phyloP scores from a whole-genome alignment of 2,797 vertebrate genomes.

The Etheostoma nigrum region DNA sequence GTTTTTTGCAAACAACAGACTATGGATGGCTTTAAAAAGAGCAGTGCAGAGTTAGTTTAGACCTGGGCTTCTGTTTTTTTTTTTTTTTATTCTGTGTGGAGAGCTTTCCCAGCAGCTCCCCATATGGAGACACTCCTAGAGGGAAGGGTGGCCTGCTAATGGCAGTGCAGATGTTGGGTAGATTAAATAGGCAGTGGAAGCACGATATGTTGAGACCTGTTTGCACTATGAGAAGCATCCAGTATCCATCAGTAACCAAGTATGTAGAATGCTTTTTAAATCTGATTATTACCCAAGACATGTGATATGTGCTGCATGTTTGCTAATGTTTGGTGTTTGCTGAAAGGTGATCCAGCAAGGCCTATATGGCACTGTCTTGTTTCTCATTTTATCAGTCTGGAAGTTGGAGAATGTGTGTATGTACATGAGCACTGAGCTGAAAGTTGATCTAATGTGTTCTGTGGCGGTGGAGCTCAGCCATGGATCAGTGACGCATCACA shows the following conservation, averaged over 20 bases:
- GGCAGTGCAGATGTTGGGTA: conserved; percentile 46
- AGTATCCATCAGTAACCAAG: no score
- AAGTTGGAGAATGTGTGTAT: conserved; percentile 33
- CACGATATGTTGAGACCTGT: conserved; percentile 57
- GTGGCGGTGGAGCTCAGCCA: conserved; percentile 47
- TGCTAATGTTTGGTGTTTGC: conserved; percentile 11
- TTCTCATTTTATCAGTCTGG: conserved; percentile 25
- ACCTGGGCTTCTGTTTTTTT: conserved; percentile 8
- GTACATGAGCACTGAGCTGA: conserved; percentile 45
- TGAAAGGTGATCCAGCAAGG: conserved; percentile 12
- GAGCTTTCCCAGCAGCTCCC: conserved; percentile 30
- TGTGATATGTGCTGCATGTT: conserved; percentile 8
- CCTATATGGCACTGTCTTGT: conserved; percentile 21
- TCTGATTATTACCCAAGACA: neutral
- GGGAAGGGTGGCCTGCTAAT: conserved; percentile 42
- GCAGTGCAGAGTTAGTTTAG: conserved; percentile 4
- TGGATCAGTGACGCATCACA: conserved; percentile 72
- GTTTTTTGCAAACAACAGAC: neutral
- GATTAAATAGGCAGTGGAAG: conserved; percentile 43
- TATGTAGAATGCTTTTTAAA: conserved; percentile 19
- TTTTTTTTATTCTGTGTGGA: conserved; percentile 1
- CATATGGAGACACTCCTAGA: conserved; percentile 34
- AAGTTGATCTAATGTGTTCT: conserved; percentile 72
- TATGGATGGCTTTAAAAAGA: neutral
- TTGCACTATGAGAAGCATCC: conserved; percentile 46